Evolutionary conservation across 2,113 vertebrate genomes (phyloP).

Genomic region (Myiozetetes cayanensis): DNA sequence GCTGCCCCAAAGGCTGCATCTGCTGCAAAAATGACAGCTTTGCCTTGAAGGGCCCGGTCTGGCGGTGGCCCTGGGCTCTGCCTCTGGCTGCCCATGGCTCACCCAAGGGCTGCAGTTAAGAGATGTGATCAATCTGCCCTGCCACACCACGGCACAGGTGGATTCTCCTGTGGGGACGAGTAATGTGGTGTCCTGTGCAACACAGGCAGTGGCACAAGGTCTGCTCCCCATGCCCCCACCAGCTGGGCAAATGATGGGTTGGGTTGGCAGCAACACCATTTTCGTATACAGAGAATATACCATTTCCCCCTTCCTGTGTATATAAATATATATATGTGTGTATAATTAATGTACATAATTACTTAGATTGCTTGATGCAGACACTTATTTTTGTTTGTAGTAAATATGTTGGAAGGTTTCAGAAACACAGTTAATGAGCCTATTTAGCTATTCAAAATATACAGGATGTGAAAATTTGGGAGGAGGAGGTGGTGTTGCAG

Average conservation of each 20-base stretch:
- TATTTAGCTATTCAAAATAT: conserved; percentile 17
- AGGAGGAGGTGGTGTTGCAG: neutral
- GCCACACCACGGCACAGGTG: accelerated
- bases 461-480: neutral
- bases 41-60: accelerated
- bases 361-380: neutral
- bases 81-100: accelerated
- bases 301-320: neutral
- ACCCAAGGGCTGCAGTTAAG: accelerated
- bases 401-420: neutral
- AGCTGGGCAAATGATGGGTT: neutral
- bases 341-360: neutral
- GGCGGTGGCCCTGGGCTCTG: too few relatives aligned
- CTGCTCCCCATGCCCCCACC: neutral
- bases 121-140: neutral
- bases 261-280: neutral
- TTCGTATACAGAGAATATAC: neutral
- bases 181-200: accelerated
- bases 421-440: neutral
- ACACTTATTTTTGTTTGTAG: neutral
- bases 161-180: accelerated
- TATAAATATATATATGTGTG: neutral
- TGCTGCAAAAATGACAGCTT: neutral
- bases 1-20: neutral
- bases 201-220: accelerated